These are phyloP conservation scores for Drosophila mulleri DNA, from an alignment of 2,888 invertebrate genomes.

Conservation along the genomic window DNA sequence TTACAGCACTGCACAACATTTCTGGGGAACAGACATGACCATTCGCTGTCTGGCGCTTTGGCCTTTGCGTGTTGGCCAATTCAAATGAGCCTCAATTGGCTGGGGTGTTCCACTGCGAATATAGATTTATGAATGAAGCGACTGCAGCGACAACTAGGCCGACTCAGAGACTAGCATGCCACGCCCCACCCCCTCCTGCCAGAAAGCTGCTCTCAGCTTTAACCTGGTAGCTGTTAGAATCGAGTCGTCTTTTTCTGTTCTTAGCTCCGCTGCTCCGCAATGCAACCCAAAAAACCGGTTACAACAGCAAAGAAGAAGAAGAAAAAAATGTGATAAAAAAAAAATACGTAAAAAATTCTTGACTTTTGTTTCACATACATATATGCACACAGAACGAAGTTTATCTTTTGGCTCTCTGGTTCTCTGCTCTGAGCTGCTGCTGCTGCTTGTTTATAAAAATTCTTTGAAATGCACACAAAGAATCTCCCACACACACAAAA, in stretches of 20 bases:
- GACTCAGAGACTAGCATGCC: conserved; percentile 26
- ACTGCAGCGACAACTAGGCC: conserved; percentile 50
- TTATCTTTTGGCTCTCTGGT: conserved; percentile 60
- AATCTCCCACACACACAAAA: conserved; percentile 47
- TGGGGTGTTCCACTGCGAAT: conserved; percentile 21
- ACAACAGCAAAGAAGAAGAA: neutral
- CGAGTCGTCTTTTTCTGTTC: conserved; percentile 16
- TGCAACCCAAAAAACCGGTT: conserved; percentile 72
- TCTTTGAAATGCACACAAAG: conserved; percentile 77
- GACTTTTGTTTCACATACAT: conserved; percentile 77
- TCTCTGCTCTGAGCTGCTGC: conserved; percentile 18
- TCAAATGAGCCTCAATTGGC: conserved; percentile 58
- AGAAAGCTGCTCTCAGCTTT: conserved; percentile 52
- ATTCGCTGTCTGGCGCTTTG: conserved; percentile 33
- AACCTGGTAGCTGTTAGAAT: conserved; percentile 30
- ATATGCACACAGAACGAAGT: conserved; percentile 57
- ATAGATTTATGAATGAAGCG: conserved; percentile 53
- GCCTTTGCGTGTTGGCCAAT: conserved; percentile 74
- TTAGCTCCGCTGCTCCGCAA: conserved; percentile 31
- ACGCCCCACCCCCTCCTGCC: neutral
- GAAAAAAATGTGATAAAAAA: conserved; percentile 5
- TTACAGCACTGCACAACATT: conserved; percentile 16
- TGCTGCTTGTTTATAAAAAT: conserved; percentile 72
- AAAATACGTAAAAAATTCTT: conserved; percentile 62
- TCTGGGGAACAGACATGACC: conserved; percentile 41